Evolutionary conservation across 2,888 invertebrate genomes (phyloP).

Genomic region (Plutella xylostella): DNA sequence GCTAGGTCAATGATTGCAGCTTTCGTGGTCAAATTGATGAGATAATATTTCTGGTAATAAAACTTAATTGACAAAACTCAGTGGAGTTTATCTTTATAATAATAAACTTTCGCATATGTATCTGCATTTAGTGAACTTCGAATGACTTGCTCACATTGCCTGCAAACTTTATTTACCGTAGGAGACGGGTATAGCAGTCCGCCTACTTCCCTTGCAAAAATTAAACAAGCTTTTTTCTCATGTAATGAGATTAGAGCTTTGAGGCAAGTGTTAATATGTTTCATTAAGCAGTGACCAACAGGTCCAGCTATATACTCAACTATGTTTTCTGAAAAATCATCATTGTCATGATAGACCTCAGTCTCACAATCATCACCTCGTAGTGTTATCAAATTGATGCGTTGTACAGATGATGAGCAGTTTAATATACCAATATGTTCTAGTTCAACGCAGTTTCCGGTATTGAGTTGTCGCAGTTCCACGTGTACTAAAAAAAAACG

Average conservation of each 20-base stretch:
- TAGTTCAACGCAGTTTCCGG: not conserved
- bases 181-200: not conserved
- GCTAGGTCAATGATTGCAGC: slow-evolving; percentile 1
- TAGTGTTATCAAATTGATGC: not conserved
- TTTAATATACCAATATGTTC: not conserved
- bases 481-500: not conserved
- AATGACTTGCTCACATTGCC: not conserved
- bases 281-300: not conserved
- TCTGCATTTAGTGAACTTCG: not conserved
- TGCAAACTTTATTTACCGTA: not conserved
- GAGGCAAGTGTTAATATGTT: not conserved
- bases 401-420: not conserved
- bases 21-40: not conserved
- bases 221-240: not conserved
- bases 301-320: not conserved
- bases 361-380: not conserved
- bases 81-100: not conserved
- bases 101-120: not conserved
- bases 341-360: not conserved
- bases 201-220: not conserved
- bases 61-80: not conserved
- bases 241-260: not conserved
- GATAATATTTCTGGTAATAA: not conserved
- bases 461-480: not conserved
- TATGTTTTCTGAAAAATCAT: not conserved